Evolutionary conservation across 1,140 invertebrate genomes (phyloP), one percentile per base, ranked within the genome.

Genomic region (Linepithema humile): DNA sequence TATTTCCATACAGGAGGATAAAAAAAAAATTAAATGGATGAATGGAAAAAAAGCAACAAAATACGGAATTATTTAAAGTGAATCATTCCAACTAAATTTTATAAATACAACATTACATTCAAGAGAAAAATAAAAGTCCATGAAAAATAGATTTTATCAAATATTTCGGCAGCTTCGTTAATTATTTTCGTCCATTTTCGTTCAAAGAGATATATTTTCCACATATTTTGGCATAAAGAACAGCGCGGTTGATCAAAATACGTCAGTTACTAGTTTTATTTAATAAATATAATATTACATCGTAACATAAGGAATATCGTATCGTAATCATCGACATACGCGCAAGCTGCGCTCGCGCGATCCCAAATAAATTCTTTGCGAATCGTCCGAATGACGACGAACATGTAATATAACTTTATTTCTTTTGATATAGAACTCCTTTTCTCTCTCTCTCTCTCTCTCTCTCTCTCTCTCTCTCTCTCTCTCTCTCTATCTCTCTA

Each of bases 211-310:
- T 45, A 45, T 45, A 15, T 45, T 72, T 48, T 83, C 70, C 57
- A 75, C 70, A 75, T 15, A 23, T 80, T 83, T 83, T 72, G 74
- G 78, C 78, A 83, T 75, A 72, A 85, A 77, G 20, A 32, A 87
- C 70, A 69, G 60, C 26, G 32, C 53, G 32, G 35, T 73, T 75
- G 78, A 86, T 90, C 80, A 89, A 91, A 91, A 90, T 90, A 91
- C 77, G 84, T 87, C 88, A 90, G 80, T 91, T 86, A 88, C 84
- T 91, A 91, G 87, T 60, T 90, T 91, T 91, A 91, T 90, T 91
- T 85, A 91, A 91, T 91, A 91, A 91, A 91, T 91, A 91, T 91
- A 91, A 89, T 90, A 86, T 90, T 91, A 91, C 91, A 91, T 90
- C 45, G 74, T 91, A 91, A 91, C 89, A 82, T 85, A 91, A 91